Evolutionary conservation across 2,888 invertebrate genomes (phyloP), one percentile per base, ranked within the genome.

Genomic region (Acrocera orbiculus): DNA sequence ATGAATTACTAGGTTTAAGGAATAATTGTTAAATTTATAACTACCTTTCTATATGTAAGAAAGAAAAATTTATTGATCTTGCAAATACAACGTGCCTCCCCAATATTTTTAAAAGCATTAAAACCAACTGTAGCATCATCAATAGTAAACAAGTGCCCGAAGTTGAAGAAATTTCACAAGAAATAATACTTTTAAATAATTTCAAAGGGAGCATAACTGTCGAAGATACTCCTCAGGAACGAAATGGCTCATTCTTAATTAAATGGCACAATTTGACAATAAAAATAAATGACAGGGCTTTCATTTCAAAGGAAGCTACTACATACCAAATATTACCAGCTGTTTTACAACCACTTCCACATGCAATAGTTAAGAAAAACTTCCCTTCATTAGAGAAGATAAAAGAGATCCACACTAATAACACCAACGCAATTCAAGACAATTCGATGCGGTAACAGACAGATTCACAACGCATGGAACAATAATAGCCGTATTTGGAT

Each of bases 141-240:
- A 39, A 35, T 19, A 32, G 16, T 28, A 34, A 34, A 17, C 39
- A 39, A 10, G 15, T 34, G 4, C 37, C 37, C 9, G 17, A 16
- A 26, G 19, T 36, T 15, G 36, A 33, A 11, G 32, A 36, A 30
- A 15, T 30, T 16, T 22, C 36, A 32, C 6, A 29, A 16, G 38
- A 35, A 10, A 17, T 33, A 16, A 17, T 39, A 15, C 14, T 39
- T 4, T 20, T 39, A 26, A 36, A 36, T 19, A 11, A 38, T 11
- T 38, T 35, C 26, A 32, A 32, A 13, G 35, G 35, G 23, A n/a
- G n/a, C n/a, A n/a, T n/a, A n/a, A n/a, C n/a, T n/a, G n/a, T n/a
- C n/a, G n/a, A n/a, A n/a, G n/a, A n/a, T n/a, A n/a, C n/a, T n/a
- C n/a, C n/a, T n/a, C n/a, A n/a, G n/a, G n/a, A n/a, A n/a, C n/a